Conservation (phyloP, 2,797 vertebrate species). For the Eutrigla gurnardus region DNA sequence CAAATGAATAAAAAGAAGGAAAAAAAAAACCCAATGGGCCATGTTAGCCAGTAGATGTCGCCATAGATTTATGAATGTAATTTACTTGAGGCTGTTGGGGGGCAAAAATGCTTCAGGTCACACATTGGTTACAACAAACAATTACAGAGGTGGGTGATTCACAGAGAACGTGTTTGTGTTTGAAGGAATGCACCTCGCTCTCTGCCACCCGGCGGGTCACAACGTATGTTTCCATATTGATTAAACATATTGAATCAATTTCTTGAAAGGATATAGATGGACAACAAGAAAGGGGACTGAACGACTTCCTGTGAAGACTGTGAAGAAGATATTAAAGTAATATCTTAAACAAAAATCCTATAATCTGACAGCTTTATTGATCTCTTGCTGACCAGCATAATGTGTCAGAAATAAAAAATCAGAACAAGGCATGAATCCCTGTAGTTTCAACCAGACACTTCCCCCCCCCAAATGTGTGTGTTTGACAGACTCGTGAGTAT, state of each 20-base stretch:
- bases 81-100: not conserved
- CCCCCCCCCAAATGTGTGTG: no score
- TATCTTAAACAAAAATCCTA: not conserved
- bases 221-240: not conserved
- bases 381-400: not conserved
- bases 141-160: not conserved
- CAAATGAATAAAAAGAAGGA: not conserved
- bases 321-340: not conserved
- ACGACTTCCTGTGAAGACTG: not conserved
- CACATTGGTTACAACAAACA: not conserved
- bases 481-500: slow-evolving; percentile 42
- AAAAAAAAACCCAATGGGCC: not conserved
- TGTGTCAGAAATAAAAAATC: not conserved
- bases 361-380: not conserved
- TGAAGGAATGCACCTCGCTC: not conserved
- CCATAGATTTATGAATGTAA: slow-evolving; percentile 29
- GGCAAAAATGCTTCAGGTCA: not conserved
- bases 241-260: not conserved
- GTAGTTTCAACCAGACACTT: not conserved
- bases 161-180: not conserved
- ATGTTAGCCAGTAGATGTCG: slow-evolving; percentile 60
- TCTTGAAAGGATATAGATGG: not conserved
- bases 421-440: not conserved
- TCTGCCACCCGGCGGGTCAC: not conserved
- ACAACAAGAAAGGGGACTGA: not conserved